Percentiles rank a stretch among this genome's conserved stretches.
phyloP scores from a whole-genome alignment of 2,113 vertebrate species.

The Mesembrinibis cayennensis region DNA sequence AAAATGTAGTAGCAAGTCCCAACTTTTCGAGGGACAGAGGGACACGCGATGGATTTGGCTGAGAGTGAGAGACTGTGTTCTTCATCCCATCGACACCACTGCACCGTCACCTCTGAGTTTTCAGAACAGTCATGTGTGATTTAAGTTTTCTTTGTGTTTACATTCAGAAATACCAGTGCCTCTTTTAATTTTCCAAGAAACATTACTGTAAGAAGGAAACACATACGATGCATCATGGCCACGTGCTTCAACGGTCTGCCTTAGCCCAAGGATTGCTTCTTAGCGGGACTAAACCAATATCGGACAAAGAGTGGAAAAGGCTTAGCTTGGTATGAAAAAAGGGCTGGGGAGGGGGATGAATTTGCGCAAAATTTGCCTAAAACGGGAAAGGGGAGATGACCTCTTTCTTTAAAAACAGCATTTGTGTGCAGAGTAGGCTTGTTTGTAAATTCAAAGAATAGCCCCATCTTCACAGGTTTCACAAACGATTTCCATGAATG shows the following conservation, averaged over 20 bases:
- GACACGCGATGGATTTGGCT: not conserved
- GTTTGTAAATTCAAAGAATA: not conserved
- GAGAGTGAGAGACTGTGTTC: not conserved
- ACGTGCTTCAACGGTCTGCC: not conserved
- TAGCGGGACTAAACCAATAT: not conserved
- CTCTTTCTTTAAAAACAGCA: not conserved
- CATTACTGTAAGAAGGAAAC: not conserved
- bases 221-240: fast-evolving
- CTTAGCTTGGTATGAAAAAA: not conserved
- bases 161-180: not conserved
- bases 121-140: not conserved
- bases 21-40: not conserved
- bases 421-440: not conserved
- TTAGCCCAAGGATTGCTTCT: not conserved
- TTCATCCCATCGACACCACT: not conserved
- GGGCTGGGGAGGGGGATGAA: not conserved
- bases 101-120: not conserved
- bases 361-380: not conserved
- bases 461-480: not conserved
- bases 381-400: not conserved
- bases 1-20: not conserved
- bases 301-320: not conserved
- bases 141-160: not conserved
- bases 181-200: not conserved
- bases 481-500: not conserved